Evolutionary conservation across 2,888 invertebrate genomes (phyloP).

Genomic region (Nomada ferruginata): DNA sequence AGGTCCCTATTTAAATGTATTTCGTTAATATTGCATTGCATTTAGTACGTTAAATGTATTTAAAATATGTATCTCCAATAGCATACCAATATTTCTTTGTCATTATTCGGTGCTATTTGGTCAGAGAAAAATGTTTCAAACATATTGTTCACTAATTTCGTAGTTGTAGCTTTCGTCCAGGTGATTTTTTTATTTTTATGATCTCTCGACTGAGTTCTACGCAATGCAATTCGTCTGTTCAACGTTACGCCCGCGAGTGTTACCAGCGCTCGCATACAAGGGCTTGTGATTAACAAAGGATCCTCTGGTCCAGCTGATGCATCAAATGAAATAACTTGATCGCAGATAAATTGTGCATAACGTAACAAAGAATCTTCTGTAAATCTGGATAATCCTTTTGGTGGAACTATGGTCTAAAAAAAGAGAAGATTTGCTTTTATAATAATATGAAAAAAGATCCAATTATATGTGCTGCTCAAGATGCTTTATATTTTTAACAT

Average conservation of each 20-base stretch:
- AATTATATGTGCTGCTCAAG: not conserved
- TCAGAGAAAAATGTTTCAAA: slow-evolving; percentile 92
- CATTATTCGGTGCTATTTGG: slow-evolving; percentile 87
- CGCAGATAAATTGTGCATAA: slow-evolving; percentile 93
- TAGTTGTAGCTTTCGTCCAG: slow-evolving; percentile 92
- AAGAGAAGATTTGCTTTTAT: slow-evolving; percentile 6
- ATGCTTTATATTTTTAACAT: not conserved
- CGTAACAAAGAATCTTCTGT: slow-evolving; percentile 90
- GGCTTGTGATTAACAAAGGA: slow-evolving; percentile 87
- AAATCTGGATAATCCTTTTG: slow-evolving; percentile 85
- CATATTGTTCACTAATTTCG: slow-evolving; percentile 90
- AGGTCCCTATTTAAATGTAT: slow-evolving; percentile 77
- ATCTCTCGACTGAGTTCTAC: slow-evolving; percentile 86
- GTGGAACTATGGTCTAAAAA: slow-evolving; percentile 85
- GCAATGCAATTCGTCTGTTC: slow-evolving; percentile 85
- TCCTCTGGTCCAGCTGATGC: slow-evolving; percentile 86
- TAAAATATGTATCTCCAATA: not conserved
- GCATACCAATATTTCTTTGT: slow-evolving; percentile 84
- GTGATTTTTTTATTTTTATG: slow-evolving; percentile 85
- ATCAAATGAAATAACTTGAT: slow-evolving; percentile 88
- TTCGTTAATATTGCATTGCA: not conserved
- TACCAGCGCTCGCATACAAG: slow-evolving; percentile 91
- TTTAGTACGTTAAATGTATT: not conserved
- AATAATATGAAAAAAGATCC: not conserved
- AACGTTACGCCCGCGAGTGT: slow-evolving; percentile 91